A percentile compares a stretch with the other conserved stretches of the same genome.
phyloP scores from a whole-genome alignment of 2,888 invertebrate genomes.

The Lordiphosa andalusiaca region DNA sequence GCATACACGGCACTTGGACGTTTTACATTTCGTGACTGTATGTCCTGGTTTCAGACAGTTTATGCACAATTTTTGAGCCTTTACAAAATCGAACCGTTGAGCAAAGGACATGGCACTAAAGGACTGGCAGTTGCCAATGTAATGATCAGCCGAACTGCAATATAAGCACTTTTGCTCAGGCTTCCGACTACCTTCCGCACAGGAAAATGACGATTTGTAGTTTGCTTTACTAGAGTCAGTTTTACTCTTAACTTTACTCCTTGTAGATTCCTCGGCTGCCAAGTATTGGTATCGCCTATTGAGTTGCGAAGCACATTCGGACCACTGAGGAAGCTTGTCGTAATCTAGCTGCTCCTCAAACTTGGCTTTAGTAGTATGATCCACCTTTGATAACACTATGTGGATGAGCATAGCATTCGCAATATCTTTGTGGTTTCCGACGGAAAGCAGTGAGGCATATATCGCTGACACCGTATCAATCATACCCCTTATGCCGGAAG shows the following conservation, averaged over 20 bases:
- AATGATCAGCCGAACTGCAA: no score
- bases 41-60: no score
- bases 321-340: neutral
- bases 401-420: neutral
- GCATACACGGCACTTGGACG: no score
- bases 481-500: neutral
- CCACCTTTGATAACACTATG: neutral
- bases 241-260: neutral
- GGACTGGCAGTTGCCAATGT: no score
- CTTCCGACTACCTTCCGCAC: no score
- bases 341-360: slow-evolving; percentile 1
- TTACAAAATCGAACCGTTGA: no score
- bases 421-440: neutral
- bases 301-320: neutral
- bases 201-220: no score
- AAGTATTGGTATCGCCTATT: neutral
- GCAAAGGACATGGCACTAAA: no score
- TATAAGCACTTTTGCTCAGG: no score
- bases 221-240: neutral
- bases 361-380: neutral
- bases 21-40: no score
- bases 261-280: neutral
- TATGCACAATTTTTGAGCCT: no score
- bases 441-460: neutral
- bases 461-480: neutral